Evolutionary conservation across 2,113 vertebrate species (phyloP).

Genomic region (Marcusenius ussheri): DNA sequence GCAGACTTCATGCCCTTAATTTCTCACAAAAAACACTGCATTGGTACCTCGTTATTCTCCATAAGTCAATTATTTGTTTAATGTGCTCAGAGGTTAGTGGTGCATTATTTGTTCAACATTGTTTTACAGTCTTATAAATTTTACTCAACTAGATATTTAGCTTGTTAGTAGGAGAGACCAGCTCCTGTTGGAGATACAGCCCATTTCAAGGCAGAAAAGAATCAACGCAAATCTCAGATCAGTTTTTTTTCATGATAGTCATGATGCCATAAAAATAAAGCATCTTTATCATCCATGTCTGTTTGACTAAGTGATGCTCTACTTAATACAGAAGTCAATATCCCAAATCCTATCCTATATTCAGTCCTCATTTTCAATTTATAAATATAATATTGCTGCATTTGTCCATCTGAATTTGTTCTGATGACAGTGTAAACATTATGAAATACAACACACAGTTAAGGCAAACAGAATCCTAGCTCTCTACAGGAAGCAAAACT

Average conservation of each 20-base stretch:
- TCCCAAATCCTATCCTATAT: background rate
- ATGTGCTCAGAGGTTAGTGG: background rate
- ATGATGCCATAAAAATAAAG: background rate
- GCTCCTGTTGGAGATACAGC: background rate
- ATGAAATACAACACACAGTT: background rate
- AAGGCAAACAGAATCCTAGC: background rate
- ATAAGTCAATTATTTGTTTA: background rate
- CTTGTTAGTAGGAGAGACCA: background rate
- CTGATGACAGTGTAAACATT: background rate
- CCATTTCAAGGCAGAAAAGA: background rate
- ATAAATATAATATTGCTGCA: background rate
- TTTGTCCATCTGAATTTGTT: background rate
- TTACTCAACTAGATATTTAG: background rate
- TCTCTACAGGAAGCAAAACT: constrained; percentile 48
- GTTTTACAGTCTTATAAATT: background rate
- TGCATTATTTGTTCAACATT: background rate
- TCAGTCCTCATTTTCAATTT: background rate
- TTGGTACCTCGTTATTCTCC: background rate
- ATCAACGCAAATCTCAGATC: background rate
- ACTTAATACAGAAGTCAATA: background rate
- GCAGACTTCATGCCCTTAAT: background rate
- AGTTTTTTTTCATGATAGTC: background rate
- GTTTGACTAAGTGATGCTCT: background rate
- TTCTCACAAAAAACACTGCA: background rate
- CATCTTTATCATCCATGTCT: background rate